Conservation (phyloP, 2,888 invertebrate genomes). For the Leptopilina drosophilae region DNA sequence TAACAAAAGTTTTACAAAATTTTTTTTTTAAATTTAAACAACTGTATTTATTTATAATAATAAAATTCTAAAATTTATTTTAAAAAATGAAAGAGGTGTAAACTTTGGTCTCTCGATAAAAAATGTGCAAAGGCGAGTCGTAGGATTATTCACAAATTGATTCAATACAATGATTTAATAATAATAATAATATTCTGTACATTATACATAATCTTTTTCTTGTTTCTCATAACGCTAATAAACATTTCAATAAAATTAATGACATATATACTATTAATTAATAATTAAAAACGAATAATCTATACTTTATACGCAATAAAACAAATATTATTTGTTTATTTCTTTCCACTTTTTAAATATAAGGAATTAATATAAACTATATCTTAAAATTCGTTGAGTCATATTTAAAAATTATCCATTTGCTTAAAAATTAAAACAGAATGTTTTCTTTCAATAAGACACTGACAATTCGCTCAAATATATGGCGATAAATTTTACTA, state of each 20-base stretch:
- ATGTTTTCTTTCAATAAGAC: neutral
- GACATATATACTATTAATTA: constrained; percentile 42
- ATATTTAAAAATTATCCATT: constrained; percentile 46
- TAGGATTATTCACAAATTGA: constrained; percentile 39
- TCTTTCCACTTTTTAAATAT: neutral
- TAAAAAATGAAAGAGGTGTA: neutral
- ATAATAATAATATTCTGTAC: constrained; percentile 33
- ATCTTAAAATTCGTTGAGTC: constrained; percentile 15
- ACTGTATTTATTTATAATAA: neutral
- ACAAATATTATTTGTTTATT: neutral
- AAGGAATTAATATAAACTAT: neutral
- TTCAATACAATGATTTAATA: constrained; percentile 37
- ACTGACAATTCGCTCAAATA: neutral
- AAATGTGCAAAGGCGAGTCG: constrained; percentile 37
- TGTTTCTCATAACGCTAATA: constrained; percentile 55
- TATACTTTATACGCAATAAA: neutral
- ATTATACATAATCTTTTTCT: constrained; percentile 23
- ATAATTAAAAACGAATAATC: constrained; percentile 5
- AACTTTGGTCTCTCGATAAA: constrained; percentile 23
- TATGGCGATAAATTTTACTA: constrained; percentile 15
- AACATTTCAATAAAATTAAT: constrained; percentile 64
- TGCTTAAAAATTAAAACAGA: neutral
- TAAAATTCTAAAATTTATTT: neutral
- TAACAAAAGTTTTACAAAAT: too few species aligned
- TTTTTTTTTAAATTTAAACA: too few species aligned